A percentile compares a stretch with the other conserved stretches of the same genome.
phyloP scores from a whole-genome alignment of 2,888 invertebrate genomes.

The Apantesis nais region DNA sequence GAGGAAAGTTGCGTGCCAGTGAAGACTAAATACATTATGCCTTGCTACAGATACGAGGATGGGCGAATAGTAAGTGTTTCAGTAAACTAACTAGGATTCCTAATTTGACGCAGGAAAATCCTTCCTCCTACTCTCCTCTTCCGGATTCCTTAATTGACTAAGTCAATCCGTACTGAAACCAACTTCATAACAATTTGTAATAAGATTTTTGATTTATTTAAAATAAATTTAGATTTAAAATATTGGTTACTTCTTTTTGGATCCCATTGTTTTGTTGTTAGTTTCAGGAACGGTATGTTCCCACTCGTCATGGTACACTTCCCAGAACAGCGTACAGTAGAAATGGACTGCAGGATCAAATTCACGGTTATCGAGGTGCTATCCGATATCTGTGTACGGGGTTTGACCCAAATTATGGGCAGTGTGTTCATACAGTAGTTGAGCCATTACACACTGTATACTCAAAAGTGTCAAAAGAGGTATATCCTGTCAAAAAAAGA shows the following conservation, averaged over 20 bases:
- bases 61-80: slow-evolving; percentile 76
- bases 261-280: slow-evolving; percentile 66
- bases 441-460: slow-evolving; percentile 65
- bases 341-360: slow-evolving; percentile 79
- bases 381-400: slow-evolving; percentile 68
- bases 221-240: slow-evolving; percentile 23
- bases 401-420: slow-evolving; percentile 35
- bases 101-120: background rate
- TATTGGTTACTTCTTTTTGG: slow-evolving; percentile 32
- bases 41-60: slow-evolving; percentile 80
- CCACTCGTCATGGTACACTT: slow-evolving; percentile 73
- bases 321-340: slow-evolving; percentile 71
- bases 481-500: slow-evolving; percentile 62
- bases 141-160: too few species aligned
- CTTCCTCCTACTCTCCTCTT: too few species aligned
- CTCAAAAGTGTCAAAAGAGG: slow-evolving; percentile 70
- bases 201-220: background rate
- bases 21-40: slow-evolving; percentile 77
- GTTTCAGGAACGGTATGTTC: slow-evolving; percentile 83
- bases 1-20: slow-evolving; percentile 54
- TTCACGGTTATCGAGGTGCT: slow-evolving; percentile 77
- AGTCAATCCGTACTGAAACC: slow-evolving; percentile 17
- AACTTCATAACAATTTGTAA: slow-evolving; percentile 8
- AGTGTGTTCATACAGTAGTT: slow-evolving; percentile 63
- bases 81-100: background rate